Percentiles rank a stretch among this genome's conserved stretches.
Evolutionary conservation across 2,797 vertebrate genomes (phyloP).

Genomic region (Naso thynnoides): DNA sequence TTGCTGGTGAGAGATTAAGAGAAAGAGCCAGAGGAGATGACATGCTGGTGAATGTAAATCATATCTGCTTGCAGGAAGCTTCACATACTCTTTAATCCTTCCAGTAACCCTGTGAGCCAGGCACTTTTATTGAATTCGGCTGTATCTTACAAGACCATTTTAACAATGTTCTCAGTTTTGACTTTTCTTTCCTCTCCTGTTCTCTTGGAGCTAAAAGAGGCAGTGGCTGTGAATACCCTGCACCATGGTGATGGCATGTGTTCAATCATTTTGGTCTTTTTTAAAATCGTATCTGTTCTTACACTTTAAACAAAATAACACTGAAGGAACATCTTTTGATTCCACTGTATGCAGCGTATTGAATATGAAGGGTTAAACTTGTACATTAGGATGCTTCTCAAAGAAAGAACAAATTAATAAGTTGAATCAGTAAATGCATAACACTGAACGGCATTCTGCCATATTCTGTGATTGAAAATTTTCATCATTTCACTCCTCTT

Average conservation of each 20-base stretch:
- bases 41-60: conserved; percentile 1
- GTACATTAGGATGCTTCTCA: background rate
- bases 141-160: background rate
- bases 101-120: background rate
- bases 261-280: background rate
- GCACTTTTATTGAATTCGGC: conserved; percentile 4
- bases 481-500: background rate
- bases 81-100: conserved; percentile 10
- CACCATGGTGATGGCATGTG: conserved; percentile 44
- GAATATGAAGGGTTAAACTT: background rate
- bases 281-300: background rate
- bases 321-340: background rate
- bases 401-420: conserved; percentile 1
- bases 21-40: background rate
- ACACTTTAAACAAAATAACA: background rate
- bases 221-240: conserved; percentile 21
- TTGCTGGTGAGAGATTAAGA: background rate
- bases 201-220: conserved; percentile 19
- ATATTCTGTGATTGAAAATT: background rate
- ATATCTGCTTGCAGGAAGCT: conserved; percentile 1
- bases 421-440: background rate
- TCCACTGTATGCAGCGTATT: background rate
- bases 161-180: background rate
- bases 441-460: background rate
- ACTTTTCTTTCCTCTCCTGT: conserved; percentile 4